Evolutionary conservation across 2,888 invertebrate species (phyloP), one percentile per base, ranked within the genome.

Genomic region (Ashinkailepas kermadecensis): DNA sequence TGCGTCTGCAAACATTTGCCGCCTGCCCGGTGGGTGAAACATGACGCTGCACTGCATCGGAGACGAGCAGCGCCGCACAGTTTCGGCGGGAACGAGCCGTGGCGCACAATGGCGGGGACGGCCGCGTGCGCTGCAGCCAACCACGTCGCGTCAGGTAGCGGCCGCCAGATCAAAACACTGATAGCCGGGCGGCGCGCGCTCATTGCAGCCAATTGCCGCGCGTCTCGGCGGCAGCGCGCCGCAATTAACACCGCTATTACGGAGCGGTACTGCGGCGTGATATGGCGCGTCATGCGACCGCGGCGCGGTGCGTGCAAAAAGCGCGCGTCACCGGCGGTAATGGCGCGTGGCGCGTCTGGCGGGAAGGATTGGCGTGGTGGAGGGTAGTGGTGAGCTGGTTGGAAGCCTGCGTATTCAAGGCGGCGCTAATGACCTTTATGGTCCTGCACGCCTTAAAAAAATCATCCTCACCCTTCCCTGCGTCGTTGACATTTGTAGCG

Each of bases 301-400:
- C 67, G 39, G 70, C 54, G 70, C 74, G 74, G 67, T 21, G 64
- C 64, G 64, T 21, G 64, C 74, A 54, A 74, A 74, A 74, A 18
- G 21, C 21, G 74, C 74, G 74, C 74, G 74, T 74, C 74, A 74
- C 74, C 56, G 74, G 21, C 74, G 74, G 18, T 74, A 74, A 74
- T 74, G 74, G 56, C 65, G 65, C 65, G 65, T 23, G n/a, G n/a
- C 56, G 70, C 39, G 39, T 10, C 70, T 10, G 13, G 8, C 74
- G 18, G 74, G 15, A 74, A 74, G 74, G 74, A 56, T 74, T 74
- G 74, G 10, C 7, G 18, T 18, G 59, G 12, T 1, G 59, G 12
- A 15, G 59, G 7, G 59, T 15, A 13, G 59, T 59, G 59, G 59
- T 39, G 39, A 39, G 39, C 1, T 39, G 39, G 39, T 1, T 3